Base-by-base conservation (phyloP, 2,113 vertebrate genomes). In the Triplophysa dalaica region DNA sequence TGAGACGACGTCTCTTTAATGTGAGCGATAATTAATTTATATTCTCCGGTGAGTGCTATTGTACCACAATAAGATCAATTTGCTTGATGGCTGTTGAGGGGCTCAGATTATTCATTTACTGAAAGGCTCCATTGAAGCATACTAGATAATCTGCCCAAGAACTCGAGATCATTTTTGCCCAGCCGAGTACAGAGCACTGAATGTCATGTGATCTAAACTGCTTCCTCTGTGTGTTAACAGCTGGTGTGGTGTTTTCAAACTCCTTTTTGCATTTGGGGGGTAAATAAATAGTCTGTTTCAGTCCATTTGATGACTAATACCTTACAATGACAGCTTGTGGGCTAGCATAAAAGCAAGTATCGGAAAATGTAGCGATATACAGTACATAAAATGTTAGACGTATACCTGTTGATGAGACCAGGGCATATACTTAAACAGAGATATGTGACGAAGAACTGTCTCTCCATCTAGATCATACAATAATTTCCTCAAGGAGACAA, bases 321-420 rank as follows among this genome's bases (percentile, higher is more conserved):
- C 54, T 58, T 24, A 50, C 63, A 38, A 0, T 19, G 63, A 50
- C 17, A 56, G 26, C 33, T 26, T 70, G 50, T 70, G 26, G 33
- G 19, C 69, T 21, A 56, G 48, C n/a, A 70, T n/a, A 54, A 43
- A 54, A 8, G 50, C 24, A 33, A 56, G 16, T 26, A 29, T 70
- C 11, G 12, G 2, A 45, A 48, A 26, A 26, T 19, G 9, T 58
- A 10, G n/a, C 19, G n/a, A 6, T 21, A 10, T 8, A 1, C 14
- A 29, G 9, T 8, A 1, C 14, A 29, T 60, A 14, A 41, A 29
- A 65, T 45, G 43, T 22, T 48, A 26, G 24, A 1, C 0, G 19
- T 72, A 24, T 82, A 97, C 95, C 95, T 97, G 95, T 84, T 95
- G 95, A 26, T 91, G 90, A 16, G 94, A 93, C 95, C 95, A 97